Percentiles rank a stretch among this genome's conserved stretches.
phyloP scores from a whole-genome alignment of 2,113 vertebrate species.

The Carassius auratus region DNA sequence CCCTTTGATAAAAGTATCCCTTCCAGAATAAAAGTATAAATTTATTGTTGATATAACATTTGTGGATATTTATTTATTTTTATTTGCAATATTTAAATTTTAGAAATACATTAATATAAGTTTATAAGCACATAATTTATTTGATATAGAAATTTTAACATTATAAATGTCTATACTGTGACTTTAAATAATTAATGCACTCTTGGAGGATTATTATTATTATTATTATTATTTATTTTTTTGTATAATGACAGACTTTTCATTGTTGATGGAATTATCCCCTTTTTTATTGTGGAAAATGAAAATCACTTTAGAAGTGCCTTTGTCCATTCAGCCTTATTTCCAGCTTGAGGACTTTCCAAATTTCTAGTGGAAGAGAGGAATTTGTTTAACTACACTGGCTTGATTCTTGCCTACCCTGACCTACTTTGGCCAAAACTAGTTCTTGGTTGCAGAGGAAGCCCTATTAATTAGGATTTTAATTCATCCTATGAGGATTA shows the following conservation, averaged over 20 bases:
- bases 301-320: neutral
- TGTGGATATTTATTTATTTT: too few species aligned
- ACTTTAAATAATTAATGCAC: neutral
- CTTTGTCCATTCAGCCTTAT: neutral
- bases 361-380: too few species aligned
- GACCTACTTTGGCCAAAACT: constrained; percentile 16
- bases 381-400: neutral
- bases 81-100: too few species aligned
- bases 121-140: too few species aligned
- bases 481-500: neutral
- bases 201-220: too few species aligned
- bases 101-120: too few species aligned
- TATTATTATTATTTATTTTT: too few species aligned
- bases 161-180: neutral
- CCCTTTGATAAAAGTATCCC: too few species aligned
- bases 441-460: neutral
- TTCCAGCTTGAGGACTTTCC: neutral
- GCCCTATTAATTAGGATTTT: constrained; percentile 19
- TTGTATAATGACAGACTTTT: too few species aligned
- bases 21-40: too few species aligned
- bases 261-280: too few species aligned
- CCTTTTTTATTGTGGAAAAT: neutral
- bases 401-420: constrained; percentile 10
- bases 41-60: too few species aligned
- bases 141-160: neutral